These are phyloP conservation scores for Trachops cirrhosus DNA, from an alignment of 2,797 vertebrate genomes.

Conservation along the genomic window DNA sequence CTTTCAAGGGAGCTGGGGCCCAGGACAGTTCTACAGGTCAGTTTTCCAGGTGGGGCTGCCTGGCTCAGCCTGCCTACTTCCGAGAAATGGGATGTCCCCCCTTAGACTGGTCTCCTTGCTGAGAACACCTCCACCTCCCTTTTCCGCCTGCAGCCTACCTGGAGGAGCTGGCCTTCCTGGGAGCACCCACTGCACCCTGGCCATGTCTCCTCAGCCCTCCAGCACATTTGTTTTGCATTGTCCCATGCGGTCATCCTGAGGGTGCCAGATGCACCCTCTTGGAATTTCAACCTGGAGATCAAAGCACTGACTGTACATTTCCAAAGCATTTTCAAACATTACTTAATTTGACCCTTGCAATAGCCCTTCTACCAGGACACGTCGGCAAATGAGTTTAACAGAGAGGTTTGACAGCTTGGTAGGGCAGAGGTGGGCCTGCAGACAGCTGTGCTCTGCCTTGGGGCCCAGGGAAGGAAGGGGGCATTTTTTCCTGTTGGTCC, in stretches of 20 bases:
- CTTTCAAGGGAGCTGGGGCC: neutral
- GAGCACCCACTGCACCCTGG: too few relatives aligned
- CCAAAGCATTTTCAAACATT: neutral
- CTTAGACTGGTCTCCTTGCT: neutral
- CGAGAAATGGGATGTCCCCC: neutral
- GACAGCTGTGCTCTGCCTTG: neutral
- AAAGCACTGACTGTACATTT: neutral
- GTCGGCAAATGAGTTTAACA: neutral
- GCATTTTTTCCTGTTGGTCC: neutral
- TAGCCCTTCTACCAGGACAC: neutral
- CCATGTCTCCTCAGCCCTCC: accelerated
- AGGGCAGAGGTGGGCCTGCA: neutral
- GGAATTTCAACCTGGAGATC: neutral
- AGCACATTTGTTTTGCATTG: accelerated
- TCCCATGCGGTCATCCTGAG: accelerated
- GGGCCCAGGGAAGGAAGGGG: neutral
- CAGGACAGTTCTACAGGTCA: neutral
- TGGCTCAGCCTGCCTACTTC: neutral
- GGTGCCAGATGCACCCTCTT: neutral
- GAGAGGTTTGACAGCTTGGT: neutral
- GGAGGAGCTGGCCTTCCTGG: neutral
- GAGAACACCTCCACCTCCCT: neutral
- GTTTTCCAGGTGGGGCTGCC: too few relatives aligned
- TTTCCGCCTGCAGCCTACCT: neutral
- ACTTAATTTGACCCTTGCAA: neutral